A percentile compares a stretch with the other conserved stretches of the same genome.
phyloP scores from a whole-genome alignment of 2,888 invertebrate genomes.

The Drosophila tripunctata region DNA sequence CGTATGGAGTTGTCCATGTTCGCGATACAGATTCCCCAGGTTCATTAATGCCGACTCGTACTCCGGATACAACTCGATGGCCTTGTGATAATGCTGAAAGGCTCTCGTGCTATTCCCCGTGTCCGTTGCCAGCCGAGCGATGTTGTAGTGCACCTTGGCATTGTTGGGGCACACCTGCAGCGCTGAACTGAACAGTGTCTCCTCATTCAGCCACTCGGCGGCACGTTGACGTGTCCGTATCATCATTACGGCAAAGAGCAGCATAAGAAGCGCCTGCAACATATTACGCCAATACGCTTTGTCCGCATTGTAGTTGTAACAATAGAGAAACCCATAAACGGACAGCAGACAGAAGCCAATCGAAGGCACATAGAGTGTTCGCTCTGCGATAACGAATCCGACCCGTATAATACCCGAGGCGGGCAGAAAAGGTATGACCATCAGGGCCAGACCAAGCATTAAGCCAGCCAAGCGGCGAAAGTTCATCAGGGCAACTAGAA shows the following conservation, averaged over 20 bases:
- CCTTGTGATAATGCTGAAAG: slow-evolving; percentile 90
- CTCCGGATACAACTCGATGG: slow-evolving; percentile 94
- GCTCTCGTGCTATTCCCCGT: slow-evolving; percentile 88
- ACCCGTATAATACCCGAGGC: slow-evolving; percentile 99
- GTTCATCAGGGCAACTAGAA: slow-evolving; percentile 61
- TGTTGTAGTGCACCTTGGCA: slow-evolving; percentile 95
- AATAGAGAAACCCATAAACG: slow-evolving; percentile 90
- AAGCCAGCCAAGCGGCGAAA: slow-evolving; percentile 60
- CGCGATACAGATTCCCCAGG: slow-evolving; percentile 96
- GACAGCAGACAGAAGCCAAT: slow-evolving; percentile 98
- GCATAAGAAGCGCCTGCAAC: slow-evolving; percentile 65
- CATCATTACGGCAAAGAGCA: slow-evolving; percentile 70
- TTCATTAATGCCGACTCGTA: slow-evolving; percentile 97
- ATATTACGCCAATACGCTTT: slow-evolving; percentile 35
- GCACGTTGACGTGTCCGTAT: slow-evolving; percentile 88
- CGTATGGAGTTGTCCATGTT: slow-evolving; percentile 93
- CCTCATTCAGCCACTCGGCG: slow-evolving; percentile 92
- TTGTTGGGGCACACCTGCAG: slow-evolving; percentile 95
- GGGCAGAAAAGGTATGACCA: slow-evolving; percentile 96
- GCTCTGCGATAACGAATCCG: slow-evolving; percentile 98
- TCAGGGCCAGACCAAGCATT: slow-evolving; percentile 86
- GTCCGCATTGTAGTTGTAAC: slow-evolving; percentile 51
- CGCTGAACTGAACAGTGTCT: slow-evolving; percentile 91
- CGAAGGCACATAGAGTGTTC: slow-evolving; percentile 97
- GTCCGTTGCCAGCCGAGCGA: slow-evolving; percentile 94